Evolutionary conservation across 2,113 vertebrate genomes (phyloP).

Genomic region (Hucho hucho): DNA sequence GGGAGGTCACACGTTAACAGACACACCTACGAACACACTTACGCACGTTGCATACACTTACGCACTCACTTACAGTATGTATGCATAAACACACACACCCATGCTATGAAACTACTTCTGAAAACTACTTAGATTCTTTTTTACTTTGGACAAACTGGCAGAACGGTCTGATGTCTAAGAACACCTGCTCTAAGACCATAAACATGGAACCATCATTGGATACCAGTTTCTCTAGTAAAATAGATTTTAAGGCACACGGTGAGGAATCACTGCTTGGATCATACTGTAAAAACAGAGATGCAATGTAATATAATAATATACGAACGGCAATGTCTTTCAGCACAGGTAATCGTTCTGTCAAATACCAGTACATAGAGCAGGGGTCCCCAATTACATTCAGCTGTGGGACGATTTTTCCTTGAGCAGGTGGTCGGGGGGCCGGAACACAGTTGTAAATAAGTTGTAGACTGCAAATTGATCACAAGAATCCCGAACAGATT

Average conservation of each 20-base stretch:
- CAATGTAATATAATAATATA: neutral
- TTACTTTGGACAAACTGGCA: neutral
- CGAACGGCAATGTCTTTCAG: neutral
- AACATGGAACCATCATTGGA: neutral
- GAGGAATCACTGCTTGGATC: neutral
- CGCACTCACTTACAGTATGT: neutral
- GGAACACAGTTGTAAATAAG: too few relatives aligned
- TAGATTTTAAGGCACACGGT: neutral
- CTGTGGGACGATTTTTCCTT: too few relatives aligned
- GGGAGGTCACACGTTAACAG: neutral
- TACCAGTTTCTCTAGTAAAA: too few relatives aligned
- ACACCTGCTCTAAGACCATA: slow-evolving; percentile 11
- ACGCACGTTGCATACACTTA: neutral
- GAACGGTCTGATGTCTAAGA: neutral
- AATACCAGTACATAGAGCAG: neutral
- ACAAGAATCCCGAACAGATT: too few relatives aligned
- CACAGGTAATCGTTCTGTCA: neutral
- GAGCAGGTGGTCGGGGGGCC: too few relatives aligned
- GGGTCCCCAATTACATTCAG: slow-evolving; percentile 8
- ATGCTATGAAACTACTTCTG: neutral
- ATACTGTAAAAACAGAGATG: neutral
- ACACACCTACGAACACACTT: neutral
- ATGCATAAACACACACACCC: neutral
- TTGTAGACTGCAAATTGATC: too few relatives aligned
- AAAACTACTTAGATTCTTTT: neutral